Conservation (phyloP, 1,140 invertebrate genomes). For the Manduca sexta region DNA sequence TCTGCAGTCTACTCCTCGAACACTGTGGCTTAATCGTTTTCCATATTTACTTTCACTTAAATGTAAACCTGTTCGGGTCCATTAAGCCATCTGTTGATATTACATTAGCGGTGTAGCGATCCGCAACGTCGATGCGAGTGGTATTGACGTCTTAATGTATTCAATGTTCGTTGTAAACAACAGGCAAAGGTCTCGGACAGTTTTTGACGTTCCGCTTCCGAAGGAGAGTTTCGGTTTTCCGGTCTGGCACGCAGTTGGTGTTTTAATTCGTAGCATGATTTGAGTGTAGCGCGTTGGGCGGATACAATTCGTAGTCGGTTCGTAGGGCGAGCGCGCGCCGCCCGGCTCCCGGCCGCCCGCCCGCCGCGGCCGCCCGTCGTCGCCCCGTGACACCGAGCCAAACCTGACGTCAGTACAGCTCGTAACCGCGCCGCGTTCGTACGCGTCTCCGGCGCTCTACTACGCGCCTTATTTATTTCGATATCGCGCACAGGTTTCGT, state of each 20-base stretch:
- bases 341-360: slow-evolving; percentile 2
- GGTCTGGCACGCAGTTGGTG: not conserved
- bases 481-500: slow-evolving; percentile 24
- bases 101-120: too few species aligned
- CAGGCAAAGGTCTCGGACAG: too few species aligned
- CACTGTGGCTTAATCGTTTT: too few species aligned
- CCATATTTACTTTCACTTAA: too few species aligned
- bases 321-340: slow-evolving; percentile 2
- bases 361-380: slow-evolving; percentile 39
- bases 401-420: slow-evolving; percentile 54
- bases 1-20: too few species aligned
- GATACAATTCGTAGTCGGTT: slow-evolving; percentile 32
- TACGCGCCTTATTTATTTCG: slow-evolving; percentile 21
- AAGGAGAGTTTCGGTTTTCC: not conserved
- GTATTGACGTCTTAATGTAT: too few species aligned
- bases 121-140: too few species aligned
- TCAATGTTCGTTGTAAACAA: too few species aligned
- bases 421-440: slow-evolving; percentile 22
- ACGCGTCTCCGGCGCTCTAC: slow-evolving; percentile 13
- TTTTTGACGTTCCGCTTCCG: too few species aligned
- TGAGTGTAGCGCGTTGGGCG: slow-evolving; percentile 52
- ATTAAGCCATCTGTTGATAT: too few species aligned
- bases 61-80: too few species aligned
- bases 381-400: slow-evolving; percentile 18
- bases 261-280: slow-evolving; percentile 44